Evolutionary conservation across 1,140 invertebrate species (phyloP), one percentile per base, ranked within the genome.

Genomic region (Diorhabda elongata): DNA sequence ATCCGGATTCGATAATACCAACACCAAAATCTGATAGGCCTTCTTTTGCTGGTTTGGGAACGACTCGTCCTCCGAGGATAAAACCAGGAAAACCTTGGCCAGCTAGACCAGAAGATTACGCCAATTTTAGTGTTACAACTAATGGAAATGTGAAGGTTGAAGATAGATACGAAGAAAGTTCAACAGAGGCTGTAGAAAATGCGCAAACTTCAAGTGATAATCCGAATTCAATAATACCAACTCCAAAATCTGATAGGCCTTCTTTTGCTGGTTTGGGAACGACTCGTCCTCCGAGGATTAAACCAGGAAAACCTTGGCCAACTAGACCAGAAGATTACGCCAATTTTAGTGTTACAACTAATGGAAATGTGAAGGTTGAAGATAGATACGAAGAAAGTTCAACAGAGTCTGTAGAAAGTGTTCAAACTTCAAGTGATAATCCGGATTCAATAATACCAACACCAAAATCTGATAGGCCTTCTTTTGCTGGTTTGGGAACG

Each of bases 11-110:
- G 2, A 52, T 8, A 8, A 52, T 3, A 3, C 47, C 26, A 3
- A 41, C 26, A 3, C 42, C 11, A 41, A 41, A 8, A 5, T 61
- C 59, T 41, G 59, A 2, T 41, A 69, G 64, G 11, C 68, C 68
- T 59, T 7, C 59, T 61, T 70, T 70, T 57, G 64, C 65, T 44
- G 64, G 69, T 43, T 1, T 44, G 44, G 64, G 44, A 2, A 61
- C 47, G 45, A 5, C 42, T 59, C 42, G 47, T 2, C 26, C 44
- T n/a, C 57, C 5, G 9, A 7, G 26, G 3, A 61, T 69, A 8
- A 26, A 45, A 59, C 57, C 59, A 26, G 64, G 70, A 1, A 69
- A 62, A 4, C 70, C 70, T 42, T 71, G 66, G 66, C 70, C 70
- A 44, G 66, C 69, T 41, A 43, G 44, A 3, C 44, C 66, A n/a